Conservation (phyloP, 2,113 vertebrate species). For the Falcunculus frontatus region DNA sequence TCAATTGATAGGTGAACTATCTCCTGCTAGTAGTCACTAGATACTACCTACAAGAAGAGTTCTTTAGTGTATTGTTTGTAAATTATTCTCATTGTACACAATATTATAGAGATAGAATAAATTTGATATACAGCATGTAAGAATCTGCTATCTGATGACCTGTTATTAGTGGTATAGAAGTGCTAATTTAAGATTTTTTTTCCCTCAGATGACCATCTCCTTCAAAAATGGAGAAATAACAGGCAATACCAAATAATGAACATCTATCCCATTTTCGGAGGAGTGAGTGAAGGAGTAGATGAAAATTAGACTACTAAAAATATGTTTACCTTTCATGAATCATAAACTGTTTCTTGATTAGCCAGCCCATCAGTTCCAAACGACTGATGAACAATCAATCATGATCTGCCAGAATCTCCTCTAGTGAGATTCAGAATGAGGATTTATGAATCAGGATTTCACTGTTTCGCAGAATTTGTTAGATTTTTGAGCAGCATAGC, state of each 20-base stretch:
- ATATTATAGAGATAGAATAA: not conserved
- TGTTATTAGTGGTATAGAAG: not conserved
- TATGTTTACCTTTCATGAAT: not conserved
- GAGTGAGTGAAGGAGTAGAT: not conserved
- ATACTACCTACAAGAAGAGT: not conserved
- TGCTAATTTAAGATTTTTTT: not conserved
- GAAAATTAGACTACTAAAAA: not conserved
- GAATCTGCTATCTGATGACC: not conserved
- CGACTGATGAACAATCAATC: not conserved
- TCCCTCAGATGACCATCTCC: not conserved
- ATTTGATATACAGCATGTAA: not conserved
- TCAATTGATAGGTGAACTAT: not conserved
- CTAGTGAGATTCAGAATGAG: not conserved
- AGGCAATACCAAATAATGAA: not conserved
- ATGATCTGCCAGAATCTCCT: not conserved
- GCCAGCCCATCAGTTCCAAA: not conserved
- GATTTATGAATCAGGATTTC: not conserved
- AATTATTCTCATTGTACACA: not conserved
- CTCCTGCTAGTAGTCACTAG: not conserved
- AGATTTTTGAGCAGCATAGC: not conserved
- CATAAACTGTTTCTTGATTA: not conserved
- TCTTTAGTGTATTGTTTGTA: not conserved
- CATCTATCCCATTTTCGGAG: not conserved
- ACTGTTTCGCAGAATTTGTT: not conserved
- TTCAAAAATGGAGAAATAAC: not conserved